Evolutionary conservation across 2,888 invertebrate species (phyloP).

Genomic region (Amphipoea lucens): DNA sequence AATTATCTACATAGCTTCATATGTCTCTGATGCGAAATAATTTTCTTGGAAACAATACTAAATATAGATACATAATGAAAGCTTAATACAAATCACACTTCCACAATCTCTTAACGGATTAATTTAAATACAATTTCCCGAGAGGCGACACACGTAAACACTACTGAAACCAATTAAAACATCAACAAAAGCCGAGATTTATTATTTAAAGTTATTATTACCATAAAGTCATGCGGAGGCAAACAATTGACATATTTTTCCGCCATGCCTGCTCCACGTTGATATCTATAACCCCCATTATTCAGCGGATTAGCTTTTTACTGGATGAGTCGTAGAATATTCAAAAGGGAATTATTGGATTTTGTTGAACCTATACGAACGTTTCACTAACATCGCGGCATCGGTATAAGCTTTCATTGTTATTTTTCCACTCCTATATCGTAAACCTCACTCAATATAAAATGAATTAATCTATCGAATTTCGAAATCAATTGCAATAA

Average conservation of each 20-base stretch:
- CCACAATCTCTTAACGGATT: conserved; percentile 13
- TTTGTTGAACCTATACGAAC: conserved; percentile 78
- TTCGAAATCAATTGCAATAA: conserved; percentile 54
- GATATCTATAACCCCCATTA: conserved; percentile 89
- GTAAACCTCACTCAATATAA: conserved; percentile 32
- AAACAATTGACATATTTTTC: conserved; percentile 87
- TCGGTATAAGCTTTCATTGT: conserved; percentile 64
- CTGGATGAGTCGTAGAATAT: conserved; percentile 87
- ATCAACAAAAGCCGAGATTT: conserved; percentile 76
- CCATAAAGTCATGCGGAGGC: conserved; percentile 74
- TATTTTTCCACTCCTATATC: conserved; percentile 40
- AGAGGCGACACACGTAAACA: conserved; percentile 37
- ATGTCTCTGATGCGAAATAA: not conserved
- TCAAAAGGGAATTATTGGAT: conserved; percentile 88
- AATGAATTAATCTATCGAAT: conserved; percentile 43
- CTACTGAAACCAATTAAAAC: conserved; percentile 74
- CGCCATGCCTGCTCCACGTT: conserved; percentile 83
- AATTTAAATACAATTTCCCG: conserved; percentile 25
- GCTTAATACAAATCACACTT: not conserved
- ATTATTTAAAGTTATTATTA: conserved; percentile 80
- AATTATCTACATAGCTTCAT: not conserved
- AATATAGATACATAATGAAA: not conserved
- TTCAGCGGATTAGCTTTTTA: conserved; percentile 89
- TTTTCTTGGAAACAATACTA: not conserved
- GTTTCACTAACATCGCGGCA: conserved; percentile 74